Evolutionary conservation across 2,888 invertebrate genomes (phyloP).

Genomic region (Lysandra coridon): DNA sequence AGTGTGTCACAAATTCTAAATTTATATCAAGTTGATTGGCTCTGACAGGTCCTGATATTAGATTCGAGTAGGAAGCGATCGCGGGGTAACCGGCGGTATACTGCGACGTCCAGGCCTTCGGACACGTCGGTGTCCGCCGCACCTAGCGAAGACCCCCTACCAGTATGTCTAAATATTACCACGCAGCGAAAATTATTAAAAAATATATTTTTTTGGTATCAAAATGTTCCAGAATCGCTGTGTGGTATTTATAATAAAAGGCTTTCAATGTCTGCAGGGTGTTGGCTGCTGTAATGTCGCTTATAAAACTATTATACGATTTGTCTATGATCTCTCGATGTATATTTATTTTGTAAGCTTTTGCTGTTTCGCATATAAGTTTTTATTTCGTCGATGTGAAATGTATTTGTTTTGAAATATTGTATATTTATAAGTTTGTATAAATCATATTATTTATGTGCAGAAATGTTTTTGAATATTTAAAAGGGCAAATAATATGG

Average conservation of each 20-base stretch:
- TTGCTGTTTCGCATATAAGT: conserved; percentile 57
- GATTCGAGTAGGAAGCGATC: conserved; percentile 75
- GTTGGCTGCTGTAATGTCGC: conserved; percentile 71
- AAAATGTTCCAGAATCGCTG: conserved; percentile 53
- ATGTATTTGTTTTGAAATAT: conserved; percentile 44
- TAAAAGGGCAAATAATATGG: conserved; percentile 44
- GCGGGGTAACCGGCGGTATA: conserved; percentile 68
- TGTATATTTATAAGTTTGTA: conserved; percentile 42
- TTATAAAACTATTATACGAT: conserved; percentile 45
- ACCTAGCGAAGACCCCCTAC: conserved; percentile 75
- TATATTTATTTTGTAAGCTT: conserved; percentile 62
- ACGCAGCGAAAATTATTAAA: conserved; percentile 59
- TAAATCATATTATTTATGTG: conserved; percentile 43
- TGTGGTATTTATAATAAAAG: conserved; percentile 65
- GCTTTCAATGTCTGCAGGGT: conserved; percentile 80
- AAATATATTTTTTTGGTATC: conserved; percentile 25
- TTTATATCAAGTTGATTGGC: conserved; percentile 56
- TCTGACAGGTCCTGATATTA: conserved; percentile 78
- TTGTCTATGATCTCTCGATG: conserved; percentile 48
- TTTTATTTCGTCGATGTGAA: conserved; percentile 48
- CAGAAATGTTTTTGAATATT: conserved; percentile 5
- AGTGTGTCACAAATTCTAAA: neutral
- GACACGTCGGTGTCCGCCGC: conserved; percentile 76
- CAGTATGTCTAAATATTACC: conserved; percentile 72
- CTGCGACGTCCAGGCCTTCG: conserved; percentile 72